These are phyloP conservation scores for Riptortus pedestris DNA, from an alignment of 1,140 invertebrate species.

Conservation along the genomic window DNA sequence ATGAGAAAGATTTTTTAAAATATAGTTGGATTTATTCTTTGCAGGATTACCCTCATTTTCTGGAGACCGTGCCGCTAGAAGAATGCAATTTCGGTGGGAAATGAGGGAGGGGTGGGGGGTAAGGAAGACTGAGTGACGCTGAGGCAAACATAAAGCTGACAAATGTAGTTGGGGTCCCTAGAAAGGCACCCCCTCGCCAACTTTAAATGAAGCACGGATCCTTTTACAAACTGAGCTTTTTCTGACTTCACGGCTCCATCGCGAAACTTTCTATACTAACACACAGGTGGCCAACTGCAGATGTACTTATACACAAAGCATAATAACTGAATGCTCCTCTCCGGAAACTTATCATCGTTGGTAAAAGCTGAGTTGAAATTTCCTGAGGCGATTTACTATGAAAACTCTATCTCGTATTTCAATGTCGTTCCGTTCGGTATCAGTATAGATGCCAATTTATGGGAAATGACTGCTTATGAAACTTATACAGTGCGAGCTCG, in stretches of 20 bases:
- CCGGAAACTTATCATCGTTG: too few species aligned
- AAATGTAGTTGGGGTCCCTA: slow-evolving; percentile 9
- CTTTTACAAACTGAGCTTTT: slow-evolving; percentile 14
- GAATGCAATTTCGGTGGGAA: slow-evolving; percentile 23
- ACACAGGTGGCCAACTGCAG: too few species aligned
- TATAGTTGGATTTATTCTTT: slow-evolving; percentile 12
- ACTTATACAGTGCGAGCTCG: too few species aligned
- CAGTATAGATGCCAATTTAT: too few species aligned
- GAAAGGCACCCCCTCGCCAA: neutral
- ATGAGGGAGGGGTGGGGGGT: slow-evolving; percentile 5
- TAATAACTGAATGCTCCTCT: too few species aligned
- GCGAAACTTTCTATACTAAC: slow-evolving; percentile 4
- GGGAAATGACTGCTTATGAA: too few species aligned
- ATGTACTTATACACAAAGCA: too few species aligned
- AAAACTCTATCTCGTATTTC: too few species aligned
- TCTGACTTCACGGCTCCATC: slow-evolving; percentile 15
- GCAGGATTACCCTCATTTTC: slow-evolving; percentile 21
- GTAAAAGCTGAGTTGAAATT: too few species aligned
- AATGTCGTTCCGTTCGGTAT: too few species aligned
- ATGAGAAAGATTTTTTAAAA: slow-evolving; percentile 6
- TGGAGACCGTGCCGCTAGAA: neutral
- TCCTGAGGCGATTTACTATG: too few species aligned
- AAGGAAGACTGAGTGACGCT: slow-evolving; percentile 16
- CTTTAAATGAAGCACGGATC: slow-evolving; percentile 23
- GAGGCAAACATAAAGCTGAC: slow-evolving; percentile 22